These are phyloP conservation scores for Enteromius anoplus DNA, from an alignment of 2,797 vertebrate species.

Conservation along the genomic window DNA sequence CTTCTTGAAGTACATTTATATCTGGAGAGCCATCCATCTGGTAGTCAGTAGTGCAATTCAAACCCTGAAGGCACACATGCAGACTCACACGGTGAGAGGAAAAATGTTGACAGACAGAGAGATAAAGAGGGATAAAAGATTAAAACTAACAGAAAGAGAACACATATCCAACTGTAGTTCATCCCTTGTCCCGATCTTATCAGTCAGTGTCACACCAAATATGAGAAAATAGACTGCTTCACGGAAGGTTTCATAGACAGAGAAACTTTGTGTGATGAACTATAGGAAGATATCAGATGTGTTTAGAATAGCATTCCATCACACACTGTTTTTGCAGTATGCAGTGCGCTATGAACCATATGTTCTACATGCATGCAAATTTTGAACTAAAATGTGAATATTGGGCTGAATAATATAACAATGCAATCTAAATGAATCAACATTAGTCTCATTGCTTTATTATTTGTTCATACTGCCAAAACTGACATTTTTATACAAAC, in stretches of 20 bases:
- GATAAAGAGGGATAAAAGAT: slow-evolving; percentile 9
- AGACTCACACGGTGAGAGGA: slow-evolving; percentile 11
- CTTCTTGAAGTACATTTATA: slow-evolving; percentile 32
- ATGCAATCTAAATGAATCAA: not conserved
- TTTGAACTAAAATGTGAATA: not conserved
- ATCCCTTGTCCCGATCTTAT: slow-evolving; percentile 8
- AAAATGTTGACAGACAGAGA: slow-evolving; percentile 14
- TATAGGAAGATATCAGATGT: not conserved
- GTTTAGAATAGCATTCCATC: not conserved
- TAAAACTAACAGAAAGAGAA: slow-evolving; percentile 23
- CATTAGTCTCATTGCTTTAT: not conserved
- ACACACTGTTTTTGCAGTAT: not conserved
- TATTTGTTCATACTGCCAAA: not conserved
- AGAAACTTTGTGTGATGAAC: not conserved
- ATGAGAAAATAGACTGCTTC: not conserved
- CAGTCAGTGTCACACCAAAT: slow-evolving; percentile 22
- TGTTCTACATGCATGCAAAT: not conserved
- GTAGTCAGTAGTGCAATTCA: slow-evolving; percentile 4
- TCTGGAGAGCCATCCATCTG: slow-evolving; percentile 18
- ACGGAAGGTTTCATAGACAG: not conserved
- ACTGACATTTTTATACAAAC: not conserved
- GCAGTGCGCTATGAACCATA: not conserved
- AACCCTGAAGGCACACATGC: slow-evolving; percentile 20
- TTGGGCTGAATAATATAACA: not conserved
- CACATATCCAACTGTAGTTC: slow-evolving; percentile 8